These are phyloP conservation scores for Hyperoplus immaculatus DNA, from an alignment of 2,797 vertebrate species.

Conservation along the genomic window DNA sequence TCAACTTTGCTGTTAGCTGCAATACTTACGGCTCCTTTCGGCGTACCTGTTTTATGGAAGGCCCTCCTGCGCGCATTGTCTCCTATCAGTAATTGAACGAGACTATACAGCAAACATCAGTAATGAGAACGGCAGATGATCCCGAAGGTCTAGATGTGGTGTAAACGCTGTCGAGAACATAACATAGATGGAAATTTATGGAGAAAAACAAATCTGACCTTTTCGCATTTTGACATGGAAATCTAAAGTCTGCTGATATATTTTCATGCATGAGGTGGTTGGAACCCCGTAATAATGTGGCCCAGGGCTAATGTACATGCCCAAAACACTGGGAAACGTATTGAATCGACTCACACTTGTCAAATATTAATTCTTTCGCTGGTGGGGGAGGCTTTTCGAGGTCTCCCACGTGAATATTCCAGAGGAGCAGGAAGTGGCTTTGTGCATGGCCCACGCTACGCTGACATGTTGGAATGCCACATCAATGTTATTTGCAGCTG, in stretches of 20 bases:
- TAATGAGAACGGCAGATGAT: constrained; percentile 47
- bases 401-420: constrained; percentile 27
- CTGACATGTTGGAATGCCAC: constrained; percentile 58
- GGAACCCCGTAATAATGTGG: constrained; percentile 5
- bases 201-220: constrained; percentile 5
- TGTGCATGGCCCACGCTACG: constrained; percentile 34
- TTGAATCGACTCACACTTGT: constrained; percentile 25
- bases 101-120: constrained; percentile 1
- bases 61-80: constrained; percentile 2
- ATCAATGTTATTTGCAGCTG: constrained; percentile 67
- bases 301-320: constrained; percentile 33
- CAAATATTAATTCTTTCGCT: neutral
- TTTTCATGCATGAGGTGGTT: neutral
- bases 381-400: neutral
- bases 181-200: constrained; percentile 8
- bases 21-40: constrained; percentile 48
- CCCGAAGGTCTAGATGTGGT: constrained; percentile 29
- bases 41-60: constrained; percentile 50
- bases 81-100: constrained; percentile 23
- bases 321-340: constrained; percentile 15
- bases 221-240: neutral
- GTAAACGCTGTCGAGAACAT: constrained; percentile 14
- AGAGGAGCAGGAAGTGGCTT: constrained; percentile 48
- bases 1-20: constrained; percentile 36
- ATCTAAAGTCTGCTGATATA: constrained; percentile 1